Evolutionary conservation across 1,140 invertebrate species (phyloP), one percentile per base, ranked within the genome.

Genomic region (Pachypeltis micranthus): DNA sequence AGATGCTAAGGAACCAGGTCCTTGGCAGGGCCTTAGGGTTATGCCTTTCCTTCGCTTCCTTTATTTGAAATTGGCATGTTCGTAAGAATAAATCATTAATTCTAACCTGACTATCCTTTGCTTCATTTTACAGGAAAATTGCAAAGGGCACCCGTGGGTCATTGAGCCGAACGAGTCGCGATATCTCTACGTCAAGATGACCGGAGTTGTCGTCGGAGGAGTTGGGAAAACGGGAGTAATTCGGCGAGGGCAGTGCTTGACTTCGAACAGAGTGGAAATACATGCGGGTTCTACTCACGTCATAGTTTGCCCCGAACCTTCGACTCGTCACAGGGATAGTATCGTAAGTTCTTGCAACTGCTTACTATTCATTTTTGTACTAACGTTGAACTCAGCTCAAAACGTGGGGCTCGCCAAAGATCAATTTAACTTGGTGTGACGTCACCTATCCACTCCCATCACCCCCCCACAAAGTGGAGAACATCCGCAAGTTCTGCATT

Each of bases 81-180:
- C n/a, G n/a, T n/a, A n/a, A n/a, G n/a, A n/a, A n/a, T n/a, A n/a
- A n/a, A n/a, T n/a, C n/a, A n/a, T n/a, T n/a, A n/a, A n/a, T n/a
- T n/a, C n/a, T n/a, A n/a, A n/a, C n/a, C n/a, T n/a, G n/a, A n/a
- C 47, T 54, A 54, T 10, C 4, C 47, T 10, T 16, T 16, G 47
- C 23, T 19, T 16, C 23, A 54, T 16, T 61, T 79, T 76, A 12
- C 74, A 90, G 87, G 79, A 83, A 67, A 84, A 85, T 60, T 91
- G 88, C 67, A 83, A 88, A 65, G 80, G 80, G 25, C 80, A 85
- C 64, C 87, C 87, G 0, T 87, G 86, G 83, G 74, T 90, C n/a
- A 86, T 90, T 63, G 85, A 88, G 61, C 87, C 88, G 1, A 81
- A 82, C n/a, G 63, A 65, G 14, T 55, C 0, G 78, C 81, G 1